Evolutionary conservation across 2,888 invertebrate species (phyloP), one percentile per base, ranked within the genome.

Genomic region (Lasioglossum figueresi): DNA sequence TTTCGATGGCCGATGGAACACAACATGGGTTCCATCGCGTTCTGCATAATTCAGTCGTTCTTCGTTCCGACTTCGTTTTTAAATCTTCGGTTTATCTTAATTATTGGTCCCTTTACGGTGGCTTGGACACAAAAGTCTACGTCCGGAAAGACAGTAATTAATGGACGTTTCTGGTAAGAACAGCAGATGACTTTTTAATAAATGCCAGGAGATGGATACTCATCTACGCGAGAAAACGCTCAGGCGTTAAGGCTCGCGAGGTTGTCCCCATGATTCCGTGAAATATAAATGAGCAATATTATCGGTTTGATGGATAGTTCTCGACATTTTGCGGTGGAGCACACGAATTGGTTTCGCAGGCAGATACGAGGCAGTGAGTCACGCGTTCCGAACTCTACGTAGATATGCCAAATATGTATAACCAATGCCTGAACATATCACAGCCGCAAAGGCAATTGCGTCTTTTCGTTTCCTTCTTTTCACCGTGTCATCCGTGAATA

Each of bases 321-420:
- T 5, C 27, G 34, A n/a, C 43, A 37, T 45, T 45, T n/a, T 48
- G 16, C 16, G 27, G 72, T 45, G 23, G 14, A 72, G 76, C 34
- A 40, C 23, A 75, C 71, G 37, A 84, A 79, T 59, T 52, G 48
- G 48, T 66, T 45, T 52, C 45, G 16, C 23, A 45, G 10, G 43
- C 78, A 85, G 85, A 85, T 80, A 81, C 78, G 81, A 45, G 48
- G 6, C n/a, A 59, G n/a, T 84, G 84, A 84, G 81, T 85, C 85
- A 85, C 70, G 6, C 40, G 81, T 78, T 77, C 78, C 48, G 74
- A 81, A 52, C 80, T 81, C 78, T 73, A 31, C 31, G 2, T 31
- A 85, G 85, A 84, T 85, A 84, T 81, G 85, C 75, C 84, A 73
- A 84, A 79, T 79, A 40, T 3, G 37, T 6, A 6, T 80, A 81